These are phyloP conservation scores for Sarcophaga rosellei DNA, from an alignment of 2,888 invertebrate species.

Conservation along the genomic window DNA sequence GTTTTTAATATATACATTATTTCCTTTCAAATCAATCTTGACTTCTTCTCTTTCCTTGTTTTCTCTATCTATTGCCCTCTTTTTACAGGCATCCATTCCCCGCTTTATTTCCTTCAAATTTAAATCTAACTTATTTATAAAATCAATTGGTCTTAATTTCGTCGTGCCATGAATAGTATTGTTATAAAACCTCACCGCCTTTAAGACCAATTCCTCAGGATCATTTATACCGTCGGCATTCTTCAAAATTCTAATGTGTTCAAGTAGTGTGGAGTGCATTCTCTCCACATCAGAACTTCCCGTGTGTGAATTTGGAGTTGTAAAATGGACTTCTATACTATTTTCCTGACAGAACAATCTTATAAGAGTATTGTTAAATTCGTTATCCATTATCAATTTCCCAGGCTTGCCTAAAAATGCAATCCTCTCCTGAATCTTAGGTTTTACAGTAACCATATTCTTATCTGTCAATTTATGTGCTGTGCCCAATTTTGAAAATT, in stretches of 20 bases:
- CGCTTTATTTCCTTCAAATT: background rate
- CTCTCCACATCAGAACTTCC: conserved; percentile 46
- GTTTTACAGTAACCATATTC: conserved; percentile 55
- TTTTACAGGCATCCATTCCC: background rate
- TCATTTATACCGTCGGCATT: too few species aligned
- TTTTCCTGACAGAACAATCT: conserved; percentile 53
- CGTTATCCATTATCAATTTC: conserved; percentile 34
- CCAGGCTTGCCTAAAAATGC: conserved; percentile 44
- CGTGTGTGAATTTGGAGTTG: conserved; percentile 33
- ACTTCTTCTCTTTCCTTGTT: too few species aligned
- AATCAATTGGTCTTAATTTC: conserved; percentile 16
- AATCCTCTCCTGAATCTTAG: conserved; percentile 51
- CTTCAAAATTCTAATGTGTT: too few species aligned
- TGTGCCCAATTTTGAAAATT: conserved; percentile 58
- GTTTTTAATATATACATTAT: too few species aligned
- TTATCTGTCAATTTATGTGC: conserved; percentile 54
- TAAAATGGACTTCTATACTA: background rate
- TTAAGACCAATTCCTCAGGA: too few species aligned
- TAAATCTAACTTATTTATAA: conserved; percentile 16
- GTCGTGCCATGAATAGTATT: conserved; percentile 8
- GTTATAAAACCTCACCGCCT: conserved; percentile 1
- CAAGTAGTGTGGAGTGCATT: background rate
- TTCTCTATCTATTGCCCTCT: background rate
- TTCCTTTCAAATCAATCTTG: too few species aligned
- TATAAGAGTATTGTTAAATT: conserved; percentile 60